Evolutionary conservation across 2,113 vertebrate species (phyloP).

Genomic region (Caranx melampygus): DNA sequence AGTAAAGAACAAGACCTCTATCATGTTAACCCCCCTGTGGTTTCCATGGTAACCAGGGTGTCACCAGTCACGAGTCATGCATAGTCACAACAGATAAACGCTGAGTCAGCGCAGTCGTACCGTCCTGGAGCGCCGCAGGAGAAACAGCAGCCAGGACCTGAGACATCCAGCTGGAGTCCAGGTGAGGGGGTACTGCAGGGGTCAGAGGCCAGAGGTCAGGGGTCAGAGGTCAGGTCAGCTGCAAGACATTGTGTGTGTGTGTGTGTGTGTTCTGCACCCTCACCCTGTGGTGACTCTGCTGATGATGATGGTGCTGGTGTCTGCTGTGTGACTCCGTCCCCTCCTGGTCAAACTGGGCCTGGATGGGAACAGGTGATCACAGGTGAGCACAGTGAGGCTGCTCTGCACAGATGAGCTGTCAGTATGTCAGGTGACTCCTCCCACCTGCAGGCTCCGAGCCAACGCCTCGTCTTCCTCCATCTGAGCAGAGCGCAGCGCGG

Average conservation of each 20-base stretch:
- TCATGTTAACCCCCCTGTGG: background rate
- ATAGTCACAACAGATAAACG: too few relatives aligned
- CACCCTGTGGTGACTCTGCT: conserved; percentile 46
- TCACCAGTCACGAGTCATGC: too few relatives aligned
- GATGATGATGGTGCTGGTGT: conserved; percentile 19
- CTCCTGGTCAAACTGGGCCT: conserved; percentile 83
- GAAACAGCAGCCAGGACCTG: conserved; percentile 60
- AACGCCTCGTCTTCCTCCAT: conserved; percentile 81
- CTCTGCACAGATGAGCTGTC: background rate
- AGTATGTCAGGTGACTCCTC: background rate
- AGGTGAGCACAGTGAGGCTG: background rate
- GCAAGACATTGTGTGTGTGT: too few relatives aligned
- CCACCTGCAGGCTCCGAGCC: conserved; percentile 82
- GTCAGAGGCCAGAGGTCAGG: too few relatives aligned
- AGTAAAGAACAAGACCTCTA: too few relatives aligned
- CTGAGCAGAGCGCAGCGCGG: conserved; percentile 70
- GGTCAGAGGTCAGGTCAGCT: too few relatives aligned
- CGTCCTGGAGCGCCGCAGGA: conserved; percentile 48
- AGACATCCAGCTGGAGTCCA: conserved; percentile 76
- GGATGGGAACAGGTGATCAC: background rate
- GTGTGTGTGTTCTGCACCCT: conserved; percentile 7
- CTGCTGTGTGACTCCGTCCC: conserved; percentile 39
- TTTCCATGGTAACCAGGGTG: too few relatives aligned
- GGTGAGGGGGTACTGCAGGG: conserved; percentile 60
- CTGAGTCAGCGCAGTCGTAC: conserved; percentile 5